Percentiles rank a stretch among this genome's conserved stretches.
phyloP scores from a whole-genome alignment of 2,797 vertebrate species.

The Neostethus bicornis region DNA sequence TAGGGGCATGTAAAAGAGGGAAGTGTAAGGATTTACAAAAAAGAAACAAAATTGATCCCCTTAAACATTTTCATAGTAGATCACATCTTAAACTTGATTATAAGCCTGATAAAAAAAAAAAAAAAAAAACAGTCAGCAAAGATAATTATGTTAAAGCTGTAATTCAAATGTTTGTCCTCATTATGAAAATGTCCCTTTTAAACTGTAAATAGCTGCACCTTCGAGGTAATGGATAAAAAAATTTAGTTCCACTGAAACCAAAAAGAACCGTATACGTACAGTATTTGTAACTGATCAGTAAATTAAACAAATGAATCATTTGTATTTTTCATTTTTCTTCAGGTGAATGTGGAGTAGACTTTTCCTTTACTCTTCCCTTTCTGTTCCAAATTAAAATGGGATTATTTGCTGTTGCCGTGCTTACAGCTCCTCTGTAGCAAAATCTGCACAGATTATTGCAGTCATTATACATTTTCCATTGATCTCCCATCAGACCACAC shows the following conservation, averaged over 20 bases:
- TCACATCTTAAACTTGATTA: neutral
- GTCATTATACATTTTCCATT: constrained; percentile 15
- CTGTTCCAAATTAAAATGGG: neutral
- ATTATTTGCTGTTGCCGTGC: neutral
- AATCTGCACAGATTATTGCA: neutral
- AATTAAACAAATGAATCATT: neutral
- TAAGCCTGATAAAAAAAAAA: no score
- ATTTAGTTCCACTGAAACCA: neutral
- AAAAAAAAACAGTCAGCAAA: neutral
- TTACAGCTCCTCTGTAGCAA: neutral
- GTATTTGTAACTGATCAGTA: neutral
- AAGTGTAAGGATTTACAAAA: constrained; percentile 24
- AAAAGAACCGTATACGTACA: neutral
- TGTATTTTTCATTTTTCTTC: neutral
- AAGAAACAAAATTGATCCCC: constrained; percentile 24
- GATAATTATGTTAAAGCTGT: constrained; percentile 1
- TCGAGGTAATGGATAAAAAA: neutral
- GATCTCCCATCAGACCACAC: constrained; percentile 1
- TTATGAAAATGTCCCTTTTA: neutral
- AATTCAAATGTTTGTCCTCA: neutral
- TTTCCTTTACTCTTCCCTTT: constrained; percentile 2
- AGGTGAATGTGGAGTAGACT: neutral
- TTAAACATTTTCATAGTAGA: constrained; percentile 18
- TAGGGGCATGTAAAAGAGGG: constrained; percentile 26
- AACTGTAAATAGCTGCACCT: neutral